phyloP scores from a whole-genome alignment of 2,113 vertebrate species.

The Dunckerocampus dactyliophorus region DNA sequence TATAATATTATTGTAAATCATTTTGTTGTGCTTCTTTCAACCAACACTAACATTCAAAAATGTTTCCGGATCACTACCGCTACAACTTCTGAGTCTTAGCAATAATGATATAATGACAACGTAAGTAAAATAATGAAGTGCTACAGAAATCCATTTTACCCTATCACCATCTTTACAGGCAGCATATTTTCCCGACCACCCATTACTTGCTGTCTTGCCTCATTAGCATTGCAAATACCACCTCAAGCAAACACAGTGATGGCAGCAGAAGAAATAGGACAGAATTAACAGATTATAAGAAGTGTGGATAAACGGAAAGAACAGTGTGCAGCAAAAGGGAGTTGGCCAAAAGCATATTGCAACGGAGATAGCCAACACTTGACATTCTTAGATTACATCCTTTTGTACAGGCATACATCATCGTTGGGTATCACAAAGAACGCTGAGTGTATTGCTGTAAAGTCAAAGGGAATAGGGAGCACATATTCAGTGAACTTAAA shows the following conservation, averaged over 20 bases:
- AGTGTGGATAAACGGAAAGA: slow-evolving; percentile 36
- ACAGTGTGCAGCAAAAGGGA: slow-evolving; percentile 46
- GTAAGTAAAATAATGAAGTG: slow-evolving; percentile 33
- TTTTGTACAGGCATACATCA: slow-evolving; percentile 14
- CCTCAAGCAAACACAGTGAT: slow-evolving; percentile 52
- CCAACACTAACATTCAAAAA: not conserved
- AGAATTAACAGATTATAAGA: slow-evolving; percentile 65
- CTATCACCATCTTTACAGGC: slow-evolving; percentile 56
- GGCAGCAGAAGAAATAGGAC: slow-evolving; percentile 57
- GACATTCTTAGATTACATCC: slow-evolving; percentile 35
- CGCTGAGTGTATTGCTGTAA: not conserved
- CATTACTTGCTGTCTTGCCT: slow-evolving; percentile 53
- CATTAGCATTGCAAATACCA: slow-evolving; percentile 71
- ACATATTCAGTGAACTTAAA: not conserved
- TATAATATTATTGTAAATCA: not conserved
- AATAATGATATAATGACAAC: slow-evolving; percentile 23
- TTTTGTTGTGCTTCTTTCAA: slow-evolving; percentile 7
- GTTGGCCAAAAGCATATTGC: slow-evolving; percentile 39
- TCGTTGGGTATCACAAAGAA: slow-evolving; percentile 13
- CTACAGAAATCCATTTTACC: slow-evolving; percentile 32
- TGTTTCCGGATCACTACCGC: slow-evolving; percentile 3
- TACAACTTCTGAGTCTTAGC: slow-evolving; percentile 8
- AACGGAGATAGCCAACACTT: slow-evolving; percentile 46
- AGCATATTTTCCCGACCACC: slow-evolving; percentile 46
- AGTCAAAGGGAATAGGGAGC: not conserved